Percentiles rank a stretch among this genome's conserved stretches.
Evolutionary conservation across 2,797 vertebrate genomes (phyloP).

Genomic region (Gobio occitaniae): DNA sequence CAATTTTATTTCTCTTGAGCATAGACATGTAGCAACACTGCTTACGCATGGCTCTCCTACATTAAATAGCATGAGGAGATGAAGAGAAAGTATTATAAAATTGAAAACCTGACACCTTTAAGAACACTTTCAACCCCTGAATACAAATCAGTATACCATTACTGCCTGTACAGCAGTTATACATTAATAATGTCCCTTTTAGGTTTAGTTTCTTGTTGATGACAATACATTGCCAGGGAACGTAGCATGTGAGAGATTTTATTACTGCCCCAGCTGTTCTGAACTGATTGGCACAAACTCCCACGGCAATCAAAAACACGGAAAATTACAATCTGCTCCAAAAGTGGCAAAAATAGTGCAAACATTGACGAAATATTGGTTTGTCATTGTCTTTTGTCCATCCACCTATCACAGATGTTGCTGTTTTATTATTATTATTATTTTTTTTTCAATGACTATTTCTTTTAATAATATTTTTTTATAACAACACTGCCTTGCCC

Average conservation of each 20-base stretch:
- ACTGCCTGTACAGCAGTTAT: conserved; percentile 11
- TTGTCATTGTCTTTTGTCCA: background rate
- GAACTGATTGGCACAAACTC: background rate
- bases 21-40: background rate
- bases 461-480: background rate
- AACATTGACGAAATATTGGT: background rate
- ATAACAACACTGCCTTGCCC: background rate
- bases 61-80: background rate
- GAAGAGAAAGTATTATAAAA: background rate
- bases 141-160: conserved; percentile 14
- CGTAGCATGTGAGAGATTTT: background rate
- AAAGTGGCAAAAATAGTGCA: conserved; percentile 12
- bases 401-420: background rate
- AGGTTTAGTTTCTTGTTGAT: conserved; percentile 15
- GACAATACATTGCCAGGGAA: background rate
- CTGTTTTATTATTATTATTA: background rate
- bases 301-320: background rate
- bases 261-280: conserved; percentile 35
- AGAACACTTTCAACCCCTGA: background rate
- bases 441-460: background rate
- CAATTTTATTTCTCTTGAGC: background rate
- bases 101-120: background rate
- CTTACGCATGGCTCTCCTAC: background rate
- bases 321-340: conserved; percentile 14
- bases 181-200: conserved; percentile 7